phyloP scores from a whole-genome alignment of 2,888 invertebrate genomes.

The Penaeus monodon region DNA sequence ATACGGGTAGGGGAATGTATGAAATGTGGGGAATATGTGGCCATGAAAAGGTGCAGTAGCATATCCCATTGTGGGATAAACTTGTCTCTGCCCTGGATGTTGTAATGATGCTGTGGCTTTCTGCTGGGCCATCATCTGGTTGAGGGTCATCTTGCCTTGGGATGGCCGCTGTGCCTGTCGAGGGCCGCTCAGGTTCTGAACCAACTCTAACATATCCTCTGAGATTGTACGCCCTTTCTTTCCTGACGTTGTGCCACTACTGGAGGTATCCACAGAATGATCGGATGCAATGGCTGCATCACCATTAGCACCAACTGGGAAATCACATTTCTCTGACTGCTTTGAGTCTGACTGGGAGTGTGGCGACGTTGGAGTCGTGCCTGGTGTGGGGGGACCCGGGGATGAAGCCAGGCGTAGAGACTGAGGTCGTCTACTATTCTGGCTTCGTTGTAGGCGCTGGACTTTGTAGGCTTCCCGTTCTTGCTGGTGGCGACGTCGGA shows the following conservation, averaged over 20 bases:
- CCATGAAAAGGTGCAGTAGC: conserved; percentile 44
- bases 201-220: conserved; percentile 57
- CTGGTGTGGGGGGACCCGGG: conserved; percentile 36
- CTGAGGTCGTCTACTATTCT: conserved; percentile 43
- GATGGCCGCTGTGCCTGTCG: conserved; percentile 20
- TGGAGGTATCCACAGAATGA: conserved; percentile 22
- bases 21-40: conserved; percentile 44
- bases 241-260: not conserved
- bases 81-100: conserved; percentile 35
- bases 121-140: conserved; percentile 54
- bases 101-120: conserved; percentile 39
- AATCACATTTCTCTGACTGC: conserved; percentile 7
- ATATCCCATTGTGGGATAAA: conserved; percentile 41
- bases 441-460: conserved; percentile 31
- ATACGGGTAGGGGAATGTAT: conserved; percentile 55
- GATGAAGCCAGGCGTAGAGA: conserved; percentile 44
- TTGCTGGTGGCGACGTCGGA: conserved; percentile 48
- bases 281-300: conserved; percentile 26
- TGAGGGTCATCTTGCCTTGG: conserved; percentile 53
- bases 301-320: not conserved
- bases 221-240: conserved; percentile 58
- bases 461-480: conserved; percentile 48
- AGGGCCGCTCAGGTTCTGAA: conserved; percentile 50
- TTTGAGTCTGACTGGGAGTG: conserved; percentile 17
- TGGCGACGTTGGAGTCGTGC: conserved; percentile 41